A percentile compares a stretch with the other conserved stretches of the same genome.
Evolutionary conservation across 2,113 vertebrate species (phyloP).

Genomic region (Cyprinus carpio): DNA sequence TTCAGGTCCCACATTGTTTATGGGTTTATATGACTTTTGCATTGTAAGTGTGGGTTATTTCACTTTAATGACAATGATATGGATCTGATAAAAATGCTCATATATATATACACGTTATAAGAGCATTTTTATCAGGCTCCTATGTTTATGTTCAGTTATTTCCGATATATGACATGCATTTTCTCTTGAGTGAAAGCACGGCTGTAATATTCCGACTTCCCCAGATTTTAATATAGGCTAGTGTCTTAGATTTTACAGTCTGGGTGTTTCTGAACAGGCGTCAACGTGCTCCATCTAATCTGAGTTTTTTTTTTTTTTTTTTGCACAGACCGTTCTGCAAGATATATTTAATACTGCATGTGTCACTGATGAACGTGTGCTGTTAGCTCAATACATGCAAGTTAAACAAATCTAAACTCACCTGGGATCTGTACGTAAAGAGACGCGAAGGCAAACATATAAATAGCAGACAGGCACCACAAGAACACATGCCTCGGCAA

Average conservation of each 20-base stretch:
- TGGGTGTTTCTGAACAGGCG: not conserved
- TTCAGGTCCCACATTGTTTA: not conserved
- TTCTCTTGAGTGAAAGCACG: not conserved
- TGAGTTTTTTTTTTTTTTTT: not conserved
- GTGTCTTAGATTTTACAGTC: not conserved
- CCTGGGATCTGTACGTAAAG: constrained; percentile 88
- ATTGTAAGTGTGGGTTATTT: no score
- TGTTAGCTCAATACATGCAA: no score
- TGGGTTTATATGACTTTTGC: no score
- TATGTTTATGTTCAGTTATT: no score
- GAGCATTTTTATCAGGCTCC: no score
- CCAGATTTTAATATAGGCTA: no score
- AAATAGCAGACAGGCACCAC: constrained; percentile 81
- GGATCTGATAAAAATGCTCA: no score
- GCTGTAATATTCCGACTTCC: not conserved
- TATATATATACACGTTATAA: no score
- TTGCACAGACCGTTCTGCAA: not conserved
- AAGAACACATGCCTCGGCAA: constrained; percentile 77
- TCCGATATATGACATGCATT: not conserved
- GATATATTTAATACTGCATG: not conserved
- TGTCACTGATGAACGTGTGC: not conserved
- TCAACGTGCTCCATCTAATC: not conserved
- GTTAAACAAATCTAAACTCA: constrained; percentile 57
- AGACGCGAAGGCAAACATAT: constrained; percentile 83
- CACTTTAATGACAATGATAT: no score